Evolutionary conservation across 2,113 vertebrate genomes (phyloP), one percentile per base, ranked within the genome.

Genomic region (Eupsittula cactorum): DNA sequence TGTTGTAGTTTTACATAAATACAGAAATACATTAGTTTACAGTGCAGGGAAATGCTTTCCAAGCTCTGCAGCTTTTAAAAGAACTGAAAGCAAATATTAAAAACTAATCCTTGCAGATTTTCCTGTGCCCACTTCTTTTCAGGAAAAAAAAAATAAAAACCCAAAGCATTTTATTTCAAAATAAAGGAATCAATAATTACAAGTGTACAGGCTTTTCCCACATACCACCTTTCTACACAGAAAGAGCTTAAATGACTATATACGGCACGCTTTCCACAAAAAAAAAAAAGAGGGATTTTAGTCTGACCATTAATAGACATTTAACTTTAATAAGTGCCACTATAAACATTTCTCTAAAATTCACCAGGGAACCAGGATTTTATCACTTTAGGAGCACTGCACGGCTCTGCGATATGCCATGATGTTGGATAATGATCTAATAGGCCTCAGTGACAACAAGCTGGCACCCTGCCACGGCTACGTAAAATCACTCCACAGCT

Each of bases 271-370:
- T 90, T 59, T n/a, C 47, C 27, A 42, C 31, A 46, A 39, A 85
- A 33, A 18, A 39, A 17, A 33, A 47, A 82, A 28, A 28, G 23
- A n/a, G n/a, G 8, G 18, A 70, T 89, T 89, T 76, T 62, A 20
- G 42, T 25, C 11, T 20, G 37, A 41, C 15, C 23, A 11, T 52
- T 82, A 91, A 78, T 31, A 88, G 74, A 17, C n/a, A 63, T 80
- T 93, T 84, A 67, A 77, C 31, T 95, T 85, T 90, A 91, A 88
- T n/a, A 84, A 53, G 60, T 46, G 79, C 46, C 67, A 47, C 59
- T n/a, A 71, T 27, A 96, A 96, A 90, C 47, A 76, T 76, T 93
- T 83, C 65, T 76, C 73, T 42, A 69, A 69, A 94, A 93, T 81
- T 91, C 92, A 53, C 64, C 25, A 27, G 68, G 70, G 81, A 93